Evolutionary conservation across 30 jellyfish, hydroid and myxozoan species (phyloP).

Genomic region (Cassiopea andromeda): DNA sequence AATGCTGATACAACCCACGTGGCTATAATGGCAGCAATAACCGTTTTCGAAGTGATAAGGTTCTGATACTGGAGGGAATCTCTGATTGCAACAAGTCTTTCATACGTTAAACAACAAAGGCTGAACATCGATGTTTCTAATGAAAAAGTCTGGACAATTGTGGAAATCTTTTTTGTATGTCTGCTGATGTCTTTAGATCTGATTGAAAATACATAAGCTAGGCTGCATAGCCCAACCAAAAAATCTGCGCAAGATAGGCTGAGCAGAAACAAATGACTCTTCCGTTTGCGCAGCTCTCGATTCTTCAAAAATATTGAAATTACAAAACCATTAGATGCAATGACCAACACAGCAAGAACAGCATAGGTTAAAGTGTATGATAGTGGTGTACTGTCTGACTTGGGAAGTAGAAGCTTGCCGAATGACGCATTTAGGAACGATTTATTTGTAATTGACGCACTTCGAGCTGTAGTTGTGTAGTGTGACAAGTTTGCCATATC

Average conservation of each 20-base stretch:
- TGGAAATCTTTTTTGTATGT: constrained; percentile 40
- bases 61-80: constrained; percentile 59
- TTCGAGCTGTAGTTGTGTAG: neutral
- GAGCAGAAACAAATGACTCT: constrained; percentile 53
- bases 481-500: neutral
- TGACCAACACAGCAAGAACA: constrained; percentile 20
- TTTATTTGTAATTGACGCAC: neutral
- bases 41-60: constrained; percentile 52
- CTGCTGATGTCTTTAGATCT: constrained; percentile 3
- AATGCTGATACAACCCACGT: constrained; percentile 58
- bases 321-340: constrained; percentile 41
- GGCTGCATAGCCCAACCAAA: constrained; percentile 66
- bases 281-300: constrained; percentile 56
- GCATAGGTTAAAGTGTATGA: constrained; percentile 40
- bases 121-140: constrained; percentile 74
- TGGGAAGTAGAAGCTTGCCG: constrained; percentile 33
- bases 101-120: constrained; percentile 70
- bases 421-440: constrained; percentile 5
- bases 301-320: constrained; percentile 31
- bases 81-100: constrained; percentile 59
- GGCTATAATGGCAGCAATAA: constrained; percentile 28
- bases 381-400: constrained; percentile 33
- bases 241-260: constrained; percentile 72
- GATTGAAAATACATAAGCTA: constrained; percentile 39
- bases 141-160: constrained; percentile 61